Percentiles rank a stretch among this genome's conserved stretches.
Evolutionary conservation across 2,888 invertebrate species (phyloP).

Genomic region (Sisyra nigra): DNA sequence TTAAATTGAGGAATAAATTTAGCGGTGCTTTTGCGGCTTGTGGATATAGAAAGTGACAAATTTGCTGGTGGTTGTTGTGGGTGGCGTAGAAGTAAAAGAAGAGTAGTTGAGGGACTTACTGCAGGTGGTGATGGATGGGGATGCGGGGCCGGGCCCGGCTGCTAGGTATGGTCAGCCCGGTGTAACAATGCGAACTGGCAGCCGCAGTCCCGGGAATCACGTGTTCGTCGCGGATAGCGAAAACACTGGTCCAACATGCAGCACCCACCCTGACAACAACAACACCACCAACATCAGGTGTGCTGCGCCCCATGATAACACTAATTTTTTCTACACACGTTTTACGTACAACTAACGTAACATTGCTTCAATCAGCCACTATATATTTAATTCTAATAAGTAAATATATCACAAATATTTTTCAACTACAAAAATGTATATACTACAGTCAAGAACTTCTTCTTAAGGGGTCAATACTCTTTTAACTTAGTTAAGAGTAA

Average conservation of each 20-base stretch:
- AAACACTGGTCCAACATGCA: slow-evolving; percentile 81
- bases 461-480: too few species aligned
- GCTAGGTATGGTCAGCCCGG: slow-evolving; percentile 50
- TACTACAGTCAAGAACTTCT: too few species aligned
- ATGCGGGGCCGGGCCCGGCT: slow-evolving; percentile 30
- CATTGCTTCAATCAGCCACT: too few species aligned
- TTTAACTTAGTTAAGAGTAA: too few species aligned
- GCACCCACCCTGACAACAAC: slow-evolving; percentile 49
- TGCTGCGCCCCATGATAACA: too few species aligned
- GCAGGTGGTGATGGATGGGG: slow-evolving; percentile 13
- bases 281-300: slow-evolving; percentile 1
- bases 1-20: too few species aligned
- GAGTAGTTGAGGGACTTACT: slow-evolving; percentile 14
- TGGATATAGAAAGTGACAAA: neutral
- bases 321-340: too few species aligned
- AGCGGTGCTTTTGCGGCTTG: neutral
- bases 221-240: slow-evolving; percentile 62
- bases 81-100: neutral
- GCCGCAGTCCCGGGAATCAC: slow-evolving; percentile 65
- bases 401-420: too few species aligned
- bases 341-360: too few species aligned
- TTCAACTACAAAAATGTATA: too few species aligned
- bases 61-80: neutral
- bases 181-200: slow-evolving; percentile 82
- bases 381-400: too few species aligned